Base-by-base conservation (phyloP, 2,888 invertebrate genomes). In the Smittia sp. region DNA sequence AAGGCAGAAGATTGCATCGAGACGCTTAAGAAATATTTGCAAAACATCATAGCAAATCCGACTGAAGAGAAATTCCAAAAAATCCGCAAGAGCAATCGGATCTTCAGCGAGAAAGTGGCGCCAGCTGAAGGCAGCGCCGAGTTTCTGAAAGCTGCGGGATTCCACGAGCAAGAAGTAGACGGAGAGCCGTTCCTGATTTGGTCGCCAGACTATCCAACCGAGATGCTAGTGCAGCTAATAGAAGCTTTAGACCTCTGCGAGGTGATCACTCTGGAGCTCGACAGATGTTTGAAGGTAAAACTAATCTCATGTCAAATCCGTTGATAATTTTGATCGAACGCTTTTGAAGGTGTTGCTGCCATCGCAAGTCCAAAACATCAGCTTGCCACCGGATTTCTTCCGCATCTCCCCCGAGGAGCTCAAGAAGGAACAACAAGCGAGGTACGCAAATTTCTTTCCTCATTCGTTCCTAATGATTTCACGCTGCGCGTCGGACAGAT, bases 11-110 rank as follows among this genome's bases (percentile, higher is more conserved):
- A 86, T 1, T 95, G 97, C 79, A 87, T 96, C 11, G 93, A 94
- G 76, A 94, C 93, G 1, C 80, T 98, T 11, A 88, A 88, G 78
- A 94, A 93, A 81, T 96, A 96, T 84, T 82, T 98, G 77, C 93
- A 94, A 78, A 98, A 98, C 80, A 91, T 98, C 54, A 85, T 94
- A 1, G 87, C 88, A 62, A 87, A 94, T 81, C 96, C 96, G 0
- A 86, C 86, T 0, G 95, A 96, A 78, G 90, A 91, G 75, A 98
- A 98, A 80, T 98, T 89, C 81, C 89, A 90, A 78, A 94, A 92
- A 84, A 96, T 98, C 73, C 86, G 96, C 76, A 87, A 92, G 85
- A 87, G 88, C 1, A 98, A 97, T 81, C 89, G 89, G 85, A 69
- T 73, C 20, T 73, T 54, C 25, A 32, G 20, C 52, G 69, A 65